Evolutionary conservation across 1,140 invertebrate species (phyloP), one percentile per base, ranked within the genome.

Genomic region (Scaptomyza pallida): DNA sequence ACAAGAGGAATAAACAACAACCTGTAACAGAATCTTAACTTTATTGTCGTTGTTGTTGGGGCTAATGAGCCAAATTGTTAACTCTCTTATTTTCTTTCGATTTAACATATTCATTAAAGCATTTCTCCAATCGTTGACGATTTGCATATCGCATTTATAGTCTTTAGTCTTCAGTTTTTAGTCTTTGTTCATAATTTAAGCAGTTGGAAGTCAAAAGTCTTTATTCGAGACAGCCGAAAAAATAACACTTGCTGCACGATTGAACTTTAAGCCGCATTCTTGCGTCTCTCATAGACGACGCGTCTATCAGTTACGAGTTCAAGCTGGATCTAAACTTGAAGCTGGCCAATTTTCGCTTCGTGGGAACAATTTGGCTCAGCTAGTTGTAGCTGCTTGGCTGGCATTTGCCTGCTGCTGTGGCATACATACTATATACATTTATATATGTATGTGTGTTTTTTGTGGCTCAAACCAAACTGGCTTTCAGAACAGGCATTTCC

Each of bases 181-280:
- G n/a, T n/a, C n/a, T 19, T 47, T 57, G 52, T 69, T 79, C 59
- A 76, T 61, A 69, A 70, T 62, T 75, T 74, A 47, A n/a, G 54
- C 12, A 21, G 41, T 47, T 19, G n/a, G n/a, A n/a, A n/a, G n/a
- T n/a, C n/a, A n/a, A n/a, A n/a, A n/a, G n/a, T n/a, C n/a, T n/a
- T n/a, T n/a, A n/a, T n/a, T n/a, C n/a, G n/a, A n/a, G n/a, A n/a
- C n/a, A n/a, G n/a, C n/a, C n/a, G n/a, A n/a, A 26, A 60, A 77
- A 81, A 85, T 77, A 86, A 65, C 78, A 86, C 82, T 86, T 86
- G 82, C 78, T 82, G 78, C 82, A 82, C 83, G 83, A 89, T 88
- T 88, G 82, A 88, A 88, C 82, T 88, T 88, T 88, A 88, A 88
- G 74, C 82, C 83, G 75, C 83, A 89, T 88, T 88, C 82, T 88